Evolutionary conservation across 2,113 vertebrate species (phyloP), one percentile per base, ranked within the genome.

Genomic region (Tonatia bakeri): DNA sequence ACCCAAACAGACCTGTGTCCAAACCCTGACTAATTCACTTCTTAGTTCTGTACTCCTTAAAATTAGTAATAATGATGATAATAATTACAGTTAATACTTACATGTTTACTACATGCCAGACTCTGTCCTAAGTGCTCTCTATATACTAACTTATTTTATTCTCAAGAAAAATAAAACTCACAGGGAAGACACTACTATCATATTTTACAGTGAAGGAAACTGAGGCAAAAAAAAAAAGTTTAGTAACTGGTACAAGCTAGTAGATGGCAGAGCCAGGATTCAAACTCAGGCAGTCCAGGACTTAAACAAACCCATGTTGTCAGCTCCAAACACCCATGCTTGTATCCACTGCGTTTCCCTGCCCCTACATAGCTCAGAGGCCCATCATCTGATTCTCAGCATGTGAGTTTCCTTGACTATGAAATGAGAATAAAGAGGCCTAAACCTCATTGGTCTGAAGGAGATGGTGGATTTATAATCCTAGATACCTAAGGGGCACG

Each of bases 81-180:
- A 17, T 16, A 17, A 67, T 54, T 54, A 61, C 31, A 45, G 9
- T 38, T 64, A 43, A 43, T 40, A 94, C 7, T 80, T 82, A 12
- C 0, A 31, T 54, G 4, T 47, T 81, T 72, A 50, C 20, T 67
- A 7, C 3, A 28, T n/a, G 28, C 7, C 7, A 91, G 11, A 38
- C 45, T 77, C 22, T 52, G 8, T 54, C 75, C 52, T 84, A 64
- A 64, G 16, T 17, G 4, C 3, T 67, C 77, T 93, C 52, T 16
- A 6, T 67, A 7, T 16, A 31, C 86, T 61, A 81, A 38, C 61
- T 87, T 77, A 33, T 12, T 90, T 86, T 76, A 67, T 54, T 87
- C 47, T 64, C 77, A 82, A 79, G 54, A 61, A 86, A 91, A 92
- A 91, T 45, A 73, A 93, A 79, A 47, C 19, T 1, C 38, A 59